These are phyloP conservation scores for Machaerirhynchus nigripectus DNA, from an alignment of 2,113 vertebrate genomes.

Conservation along the genomic window DNA sequence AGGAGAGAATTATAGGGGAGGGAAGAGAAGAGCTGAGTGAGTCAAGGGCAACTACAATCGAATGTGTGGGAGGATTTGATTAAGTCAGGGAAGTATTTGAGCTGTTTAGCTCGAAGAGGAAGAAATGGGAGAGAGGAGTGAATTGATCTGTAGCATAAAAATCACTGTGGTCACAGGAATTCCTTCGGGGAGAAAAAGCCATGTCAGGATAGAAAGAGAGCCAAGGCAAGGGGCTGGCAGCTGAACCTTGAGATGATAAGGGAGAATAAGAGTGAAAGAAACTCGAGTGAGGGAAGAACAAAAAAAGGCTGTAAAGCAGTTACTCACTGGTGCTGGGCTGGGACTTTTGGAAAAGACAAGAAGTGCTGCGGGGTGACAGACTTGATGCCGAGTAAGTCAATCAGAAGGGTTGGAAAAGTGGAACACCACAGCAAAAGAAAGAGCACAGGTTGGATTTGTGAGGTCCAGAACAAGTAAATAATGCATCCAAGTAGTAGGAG, in stretches of 20 bases:
- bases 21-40: neutral
- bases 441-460: neutral
- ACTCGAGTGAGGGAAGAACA: neutral
- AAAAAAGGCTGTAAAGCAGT: neutral
- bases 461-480: neutral
- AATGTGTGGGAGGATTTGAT: slow-evolving; percentile 48
- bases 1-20: slow-evolving; percentile 26
- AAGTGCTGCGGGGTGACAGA: accelerated
- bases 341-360: neutral
- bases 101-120: neutral
- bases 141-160: slow-evolving; percentile 29
- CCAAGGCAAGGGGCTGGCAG: neutral
- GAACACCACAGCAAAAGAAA: neutral
- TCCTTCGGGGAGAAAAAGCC: neutral
- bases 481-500: neutral
- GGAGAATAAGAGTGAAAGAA: neutral
- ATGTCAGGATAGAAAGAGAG: neutral
- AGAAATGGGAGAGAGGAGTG: neutral
- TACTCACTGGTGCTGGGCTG: neutral
- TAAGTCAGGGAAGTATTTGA: slow-evolving; percentile 21
- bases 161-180: neutral
- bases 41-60: neutral
- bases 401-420: neutral
- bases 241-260: neutral
- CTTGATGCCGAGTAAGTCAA: neutral